Percentiles rank a stretch among this genome's conserved stretches.
Evolutionary conservation across 2,797 vertebrate species (phyloP).

Genomic region (Silurus lanzhouensis): DNA sequence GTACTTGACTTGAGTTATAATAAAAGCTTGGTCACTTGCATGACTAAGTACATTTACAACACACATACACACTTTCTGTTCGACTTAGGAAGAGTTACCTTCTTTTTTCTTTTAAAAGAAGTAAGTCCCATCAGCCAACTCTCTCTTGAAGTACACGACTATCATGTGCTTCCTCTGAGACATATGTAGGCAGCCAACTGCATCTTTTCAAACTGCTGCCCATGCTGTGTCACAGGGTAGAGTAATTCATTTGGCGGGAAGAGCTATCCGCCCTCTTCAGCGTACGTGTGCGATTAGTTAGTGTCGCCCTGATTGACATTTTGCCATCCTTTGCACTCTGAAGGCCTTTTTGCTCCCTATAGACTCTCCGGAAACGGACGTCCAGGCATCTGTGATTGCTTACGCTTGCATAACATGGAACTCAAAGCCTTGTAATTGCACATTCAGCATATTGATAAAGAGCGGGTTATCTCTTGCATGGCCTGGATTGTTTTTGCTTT

Average conservation of each 20-base stretch:
- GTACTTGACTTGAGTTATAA: conserved; percentile 23
- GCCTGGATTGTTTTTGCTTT: conserved; percentile 3
- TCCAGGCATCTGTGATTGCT: too few species aligned
- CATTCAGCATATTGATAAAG: conserved; percentile 20
- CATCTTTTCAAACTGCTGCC: neutral
- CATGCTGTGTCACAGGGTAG: neutral
- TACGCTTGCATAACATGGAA: too few species aligned
- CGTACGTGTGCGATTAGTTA: neutral
- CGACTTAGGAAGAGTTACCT: neutral
- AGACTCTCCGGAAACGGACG: too few species aligned
- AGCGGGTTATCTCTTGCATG: conserved; percentile 7
- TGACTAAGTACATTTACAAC: neutral
- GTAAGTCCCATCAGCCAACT: neutral
- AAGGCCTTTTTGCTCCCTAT: neutral
- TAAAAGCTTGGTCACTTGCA: conserved; percentile 24
- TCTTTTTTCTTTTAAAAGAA: neutral
- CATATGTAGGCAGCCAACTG: neutral
- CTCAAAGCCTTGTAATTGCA: neutral
- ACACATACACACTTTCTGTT: neutral
- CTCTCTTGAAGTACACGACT: neutral
- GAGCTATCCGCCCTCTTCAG: neutral
- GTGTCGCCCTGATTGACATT: neutral
- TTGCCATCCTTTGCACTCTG: neutral
- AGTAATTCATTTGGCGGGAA: neutral
- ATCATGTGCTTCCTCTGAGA: neutral